Evolutionary conservation across 2,113 vertebrate genomes (phyloP), one percentile per base, ranked within the genome.

Genomic region (Urocitellus parryii): DNA sequence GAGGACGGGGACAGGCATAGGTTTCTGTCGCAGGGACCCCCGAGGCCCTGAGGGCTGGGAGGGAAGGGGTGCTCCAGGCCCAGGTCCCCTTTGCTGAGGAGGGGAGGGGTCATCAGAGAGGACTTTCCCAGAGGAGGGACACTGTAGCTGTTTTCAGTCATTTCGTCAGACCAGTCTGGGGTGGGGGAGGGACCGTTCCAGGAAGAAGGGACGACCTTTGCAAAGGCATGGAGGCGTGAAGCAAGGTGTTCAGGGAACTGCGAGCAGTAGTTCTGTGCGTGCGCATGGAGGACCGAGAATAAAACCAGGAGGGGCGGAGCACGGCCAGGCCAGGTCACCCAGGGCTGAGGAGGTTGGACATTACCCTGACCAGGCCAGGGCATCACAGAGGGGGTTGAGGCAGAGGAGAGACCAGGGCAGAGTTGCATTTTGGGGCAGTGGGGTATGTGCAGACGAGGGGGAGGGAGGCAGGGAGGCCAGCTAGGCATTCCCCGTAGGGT

Each of bases 151-250:
- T 34, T 93, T 94, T 81, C 29, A 63, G 2, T 65, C 20, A 48
- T 78, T 78, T 72, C 37, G 1, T 80, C 90, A 79, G 68, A 86
- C 5, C 53, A 14, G n/a, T 27, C 70, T 72, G 16, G 37, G 45
- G 22, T 5, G 9, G 56, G 6, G 67, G 77, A 2, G 2, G 37
- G 48, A 68, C 4, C 3, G 3, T 88, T 85, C 84, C 68, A 18
- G 61, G 94, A 90, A 78, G 48, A 82, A 84, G 90, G 93, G 74
- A 84, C 3, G 4, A 27, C 20, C 20, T 25, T 65, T 94, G 42
- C 72, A 27, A 79, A 88, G 72, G 56, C 16, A 0, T 0, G 4
- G 94, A 89, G 73, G 82, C 9, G 0, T 91, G 90, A 70, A 91
- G 32, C 34, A 29, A 20, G 73, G 24, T 39, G n/a, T 61, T 67